phyloP scores from a whole-genome alignment of 2,797 vertebrate genomes.

The Onychomys torridus region DNA sequence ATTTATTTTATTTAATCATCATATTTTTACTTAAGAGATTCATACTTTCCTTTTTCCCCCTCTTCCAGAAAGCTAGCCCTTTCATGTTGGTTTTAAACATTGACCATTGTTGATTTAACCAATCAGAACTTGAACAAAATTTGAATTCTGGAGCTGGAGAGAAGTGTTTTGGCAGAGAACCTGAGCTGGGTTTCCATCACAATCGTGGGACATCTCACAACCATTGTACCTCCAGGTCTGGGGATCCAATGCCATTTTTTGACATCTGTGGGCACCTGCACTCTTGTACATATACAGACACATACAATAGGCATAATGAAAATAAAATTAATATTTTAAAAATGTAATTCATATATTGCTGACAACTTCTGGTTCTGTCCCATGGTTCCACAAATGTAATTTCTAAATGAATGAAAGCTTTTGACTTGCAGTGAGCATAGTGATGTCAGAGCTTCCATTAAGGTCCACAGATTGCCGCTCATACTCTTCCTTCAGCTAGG shows the following conservation, averaged over 20 bases:
- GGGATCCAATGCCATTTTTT: not conserved
- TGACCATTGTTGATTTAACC: not conserved
- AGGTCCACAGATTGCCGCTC: too few relatives aligned
- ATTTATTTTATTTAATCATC: conserved; percentile 10
- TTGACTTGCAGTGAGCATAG: too few relatives aligned
- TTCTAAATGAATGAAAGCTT: too few relatives aligned
- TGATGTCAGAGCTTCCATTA: too few relatives aligned
- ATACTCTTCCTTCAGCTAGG: too few relatives aligned
- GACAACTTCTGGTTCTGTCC: too few relatives aligned
- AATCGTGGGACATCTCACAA: not conserved
- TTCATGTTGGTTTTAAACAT: not conserved
- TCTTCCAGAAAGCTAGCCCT: not conserved
- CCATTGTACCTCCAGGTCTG: not conserved
- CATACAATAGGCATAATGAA: too few relatives aligned
- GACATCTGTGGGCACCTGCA: not conserved
- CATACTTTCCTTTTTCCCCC: not conserved
- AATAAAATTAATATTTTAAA: too few relatives aligned
- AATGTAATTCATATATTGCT: too few relatives aligned
- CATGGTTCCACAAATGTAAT: too few relatives aligned
- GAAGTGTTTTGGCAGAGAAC: not conserved
- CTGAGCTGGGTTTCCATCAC: not conserved
- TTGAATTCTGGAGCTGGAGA: not conserved
- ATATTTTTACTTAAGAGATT: not conserved
- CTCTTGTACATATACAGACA: not conserved
- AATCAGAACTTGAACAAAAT: not conserved